Evolutionary conservation across 1,140 invertebrate species (phyloP).

Genomic region (Metaphire vulgaris): DNA sequence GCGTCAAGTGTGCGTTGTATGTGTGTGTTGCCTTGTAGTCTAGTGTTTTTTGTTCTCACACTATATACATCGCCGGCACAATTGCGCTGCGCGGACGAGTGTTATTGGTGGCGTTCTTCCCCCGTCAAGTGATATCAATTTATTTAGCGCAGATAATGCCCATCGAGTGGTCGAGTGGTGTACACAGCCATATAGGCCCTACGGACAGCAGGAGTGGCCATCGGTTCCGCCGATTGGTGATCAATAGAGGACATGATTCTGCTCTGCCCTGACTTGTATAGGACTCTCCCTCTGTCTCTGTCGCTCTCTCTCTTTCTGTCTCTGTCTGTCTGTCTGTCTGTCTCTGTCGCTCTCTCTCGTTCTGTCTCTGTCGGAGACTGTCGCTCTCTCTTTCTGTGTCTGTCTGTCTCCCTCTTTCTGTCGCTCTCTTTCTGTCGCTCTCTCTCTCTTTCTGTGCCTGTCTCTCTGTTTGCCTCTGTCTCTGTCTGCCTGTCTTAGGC

Average conservation of each 20-base stretch:
- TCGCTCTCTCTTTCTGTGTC: background rate
- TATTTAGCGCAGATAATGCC: too few species aligned
- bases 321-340: background rate
- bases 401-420: background rate
- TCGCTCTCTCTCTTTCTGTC: background rate
- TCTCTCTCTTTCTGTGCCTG: background rate
- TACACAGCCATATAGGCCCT: background rate
- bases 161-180: too few species aligned
- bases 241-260: background rate
- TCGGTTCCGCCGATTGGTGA: too few species aligned
- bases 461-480: background rate
- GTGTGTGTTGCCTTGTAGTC: too few species aligned
- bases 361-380: background rate
- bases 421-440: background rate
- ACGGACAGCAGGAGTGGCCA: too few species aligned
- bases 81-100: background rate
- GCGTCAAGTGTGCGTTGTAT: too few species aligned
- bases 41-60: too few species aligned
- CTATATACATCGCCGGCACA: too few species aligned
- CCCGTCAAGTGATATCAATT: too few species aligned
- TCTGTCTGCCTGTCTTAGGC: background rate
- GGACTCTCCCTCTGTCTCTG: background rate
- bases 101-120: background rate
- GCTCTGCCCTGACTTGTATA: background rate
- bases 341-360: background rate